These are phyloP conservation scores for Sisor rabdophorus DNA, from an alignment of 2,113 vertebrate species.

Conservation along the genomic window DNA sequence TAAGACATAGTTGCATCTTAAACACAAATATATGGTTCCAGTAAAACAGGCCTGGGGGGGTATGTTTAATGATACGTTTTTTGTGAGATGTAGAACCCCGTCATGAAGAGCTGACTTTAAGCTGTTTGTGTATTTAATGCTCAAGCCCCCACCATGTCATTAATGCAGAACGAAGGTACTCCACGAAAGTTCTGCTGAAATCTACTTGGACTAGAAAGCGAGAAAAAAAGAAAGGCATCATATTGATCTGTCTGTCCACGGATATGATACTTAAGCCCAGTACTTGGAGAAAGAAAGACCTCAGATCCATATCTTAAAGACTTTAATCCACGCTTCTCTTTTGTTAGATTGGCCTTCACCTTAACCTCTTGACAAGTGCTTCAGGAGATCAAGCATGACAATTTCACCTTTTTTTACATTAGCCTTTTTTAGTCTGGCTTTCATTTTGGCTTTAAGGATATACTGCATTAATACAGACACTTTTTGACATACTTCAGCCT, in stretches of 20 bases:
- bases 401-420: slow-evolving; percentile 65
- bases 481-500: neutral
- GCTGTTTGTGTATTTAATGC: slow-evolving; percentile 46
- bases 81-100: slow-evolving; percentile 30
- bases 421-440: slow-evolving; percentile 6
- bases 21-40: slow-evolving; percentile 20
- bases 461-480: neutral
- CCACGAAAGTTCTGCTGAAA: slow-evolving; percentile 84
- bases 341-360: slow-evolving; percentile 78
- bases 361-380: slow-evolving; percentile 76
- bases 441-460: slow-evolving; percentile 2
- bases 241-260: slow-evolving; percentile 98
- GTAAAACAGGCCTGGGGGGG: slow-evolving; percentile 46
- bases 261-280: slow-evolving; percentile 92
- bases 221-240: slow-evolving; percentile 79
- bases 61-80: slow-evolving; percentile 52
- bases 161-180: slow-evolving; percentile 79
- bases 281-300: slow-evolving; percentile 83
- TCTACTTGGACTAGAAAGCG: slow-evolving; percentile 86
- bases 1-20: slow-evolving; percentile 22
- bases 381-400: slow-evolving; percentile 79
- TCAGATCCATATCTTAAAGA: slow-evolving; percentile 86
- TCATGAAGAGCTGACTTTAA: neutral
- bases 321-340: slow-evolving; percentile 81
- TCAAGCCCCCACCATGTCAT: slow-evolving; percentile 81